Percentiles rank a stretch among this genome's conserved stretches.
Conservation (phyloP, 1,140 invertebrate species). For the Cheumatopsyche charites region DNA sequence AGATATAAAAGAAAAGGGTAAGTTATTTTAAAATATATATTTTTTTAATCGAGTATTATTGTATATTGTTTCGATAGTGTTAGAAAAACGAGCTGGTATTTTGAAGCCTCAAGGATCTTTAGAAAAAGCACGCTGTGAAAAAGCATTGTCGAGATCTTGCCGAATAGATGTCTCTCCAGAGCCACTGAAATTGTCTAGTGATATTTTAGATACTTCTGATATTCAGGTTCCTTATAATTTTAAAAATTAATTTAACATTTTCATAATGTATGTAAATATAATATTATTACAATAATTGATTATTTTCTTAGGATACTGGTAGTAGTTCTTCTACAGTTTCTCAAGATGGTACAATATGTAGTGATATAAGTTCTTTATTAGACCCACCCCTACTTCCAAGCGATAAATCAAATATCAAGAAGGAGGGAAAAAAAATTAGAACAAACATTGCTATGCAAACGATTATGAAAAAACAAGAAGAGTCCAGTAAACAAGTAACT, state of each 20-base stretch:
- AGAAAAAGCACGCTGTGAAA: constrained; percentile 66
- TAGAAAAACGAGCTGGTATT: constrained; percentile 69
- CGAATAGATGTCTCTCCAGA: constrained; percentile 53
- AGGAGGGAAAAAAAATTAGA: constrained; percentile 52
- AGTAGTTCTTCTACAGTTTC: constrained; percentile 47
- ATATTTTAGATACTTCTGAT: constrained; percentile 27
- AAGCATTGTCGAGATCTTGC: constrained; percentile 50
- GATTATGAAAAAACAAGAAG: constrained; percentile 69
- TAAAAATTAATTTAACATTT: background rate
- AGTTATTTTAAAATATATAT: constrained; percentile 4
- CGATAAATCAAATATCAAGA: constrained; percentile 34
- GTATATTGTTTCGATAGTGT: constrained; percentile 47
- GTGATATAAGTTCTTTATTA: constrained; percentile 42
- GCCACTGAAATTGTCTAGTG: background rate
- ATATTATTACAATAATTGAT: constrained; percentile 2
- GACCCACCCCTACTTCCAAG: constrained; percentile 31
- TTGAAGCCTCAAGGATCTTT: constrained; percentile 72
- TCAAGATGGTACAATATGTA: constrained; percentile 45
- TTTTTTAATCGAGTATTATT: background rate
- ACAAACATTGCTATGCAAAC: constrained; percentile 80
- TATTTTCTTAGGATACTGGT: constrained; percentile 40
- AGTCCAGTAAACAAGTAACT: constrained; percentile 66
- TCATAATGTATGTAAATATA: background rate
- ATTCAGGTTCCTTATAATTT: too few species aligned
- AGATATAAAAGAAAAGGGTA: constrained; percentile 59